Base-by-base conservation (phyloP, 1,140 invertebrate species). In the Ceratoteleas bidentatus region DNA sequence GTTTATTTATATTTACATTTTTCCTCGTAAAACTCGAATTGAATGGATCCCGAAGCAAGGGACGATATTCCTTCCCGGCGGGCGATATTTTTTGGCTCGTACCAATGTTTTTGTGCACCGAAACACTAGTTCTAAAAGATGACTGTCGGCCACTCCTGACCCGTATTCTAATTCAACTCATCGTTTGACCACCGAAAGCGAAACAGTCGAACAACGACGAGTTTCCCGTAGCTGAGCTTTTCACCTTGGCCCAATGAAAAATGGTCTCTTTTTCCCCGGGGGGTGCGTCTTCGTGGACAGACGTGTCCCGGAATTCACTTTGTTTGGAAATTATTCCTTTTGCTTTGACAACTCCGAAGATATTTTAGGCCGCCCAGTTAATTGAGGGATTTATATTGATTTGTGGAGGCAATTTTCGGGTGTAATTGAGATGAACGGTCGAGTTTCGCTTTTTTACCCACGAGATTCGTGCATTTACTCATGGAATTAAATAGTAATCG, bases 141-240 rank as follows among this genome's bases (percentile, higher is more conserved):
- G n/a, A n/a, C n/a, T n/a, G n/a, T n/a, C n/a, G n/a, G 10, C 8
- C 1, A 16, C 54, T 56, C 60, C 49, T 60, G 60, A 57, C 45
- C 53, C 52, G 56, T 36, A 50, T 52, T 70, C 57, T 53, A 61
- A 70, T 60, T 53, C 56, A 9, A 66, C 47, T 66, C 54, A 74
- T 64, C 70, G 60, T 32, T 33, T 66, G 50, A 75, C 72, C 72
- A 66, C 61, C 50, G 15, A 60, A 75, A 68, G 64, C 15, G 64
- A 76, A 76, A 76, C 73, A 61, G 32, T 7, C 16, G 57, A 38
- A 53, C 10, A 10, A n/a, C 54, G 32, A 54, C 54, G 24, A 24
- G 24, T 43, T 43, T 43, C 40, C 40, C 40, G n/a, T 24, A 24
- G 24, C 24, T 4, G 24, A 24, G 24, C 24, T 24, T 45, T 62